Conservation (phyloP, 2,113 vertebrate genomes). For the Sphaerodactylus townsendi region DNA sequence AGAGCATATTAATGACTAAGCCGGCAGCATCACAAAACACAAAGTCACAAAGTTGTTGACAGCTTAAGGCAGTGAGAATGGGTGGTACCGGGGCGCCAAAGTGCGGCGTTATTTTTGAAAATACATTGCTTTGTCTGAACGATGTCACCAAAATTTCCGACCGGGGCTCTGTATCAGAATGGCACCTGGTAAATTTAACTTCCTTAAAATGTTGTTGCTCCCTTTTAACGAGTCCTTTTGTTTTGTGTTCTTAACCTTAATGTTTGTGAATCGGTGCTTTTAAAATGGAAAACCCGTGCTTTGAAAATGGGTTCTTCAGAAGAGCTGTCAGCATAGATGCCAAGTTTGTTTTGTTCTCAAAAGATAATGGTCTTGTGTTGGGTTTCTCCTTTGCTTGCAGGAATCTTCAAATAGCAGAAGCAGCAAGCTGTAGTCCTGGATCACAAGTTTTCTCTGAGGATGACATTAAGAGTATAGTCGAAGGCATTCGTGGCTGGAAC, state of each 20-base stretch:
- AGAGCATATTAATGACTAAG: background rate
- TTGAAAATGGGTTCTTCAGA: background rate
- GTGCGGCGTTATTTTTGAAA: background rate
- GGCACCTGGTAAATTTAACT: background rate
- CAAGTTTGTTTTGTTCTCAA: background rate
- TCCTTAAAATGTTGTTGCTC: background rate
- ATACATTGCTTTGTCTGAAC: background rate
- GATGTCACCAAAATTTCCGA: background rate
- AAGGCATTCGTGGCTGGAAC: no score
- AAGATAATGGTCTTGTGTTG: background rate
- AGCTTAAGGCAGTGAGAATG: background rate
- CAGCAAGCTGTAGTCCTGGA: background rate
- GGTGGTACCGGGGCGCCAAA: background rate
- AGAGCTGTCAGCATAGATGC: background rate
- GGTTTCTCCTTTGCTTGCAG: background rate
- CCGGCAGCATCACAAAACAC: no score
- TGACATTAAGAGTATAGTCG: no score
- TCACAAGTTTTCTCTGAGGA: background rate
- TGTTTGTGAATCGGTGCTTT: background rate
- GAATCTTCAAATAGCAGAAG: background rate
- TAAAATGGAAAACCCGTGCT: background rate
- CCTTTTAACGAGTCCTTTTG: background rate
- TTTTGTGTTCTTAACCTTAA: background rate
- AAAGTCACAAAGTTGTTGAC: background rate
- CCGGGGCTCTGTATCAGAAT: background rate